Evolutionary conservation across 2,113 vertebrate species (phyloP).

Genomic region (Petroica traversi): DNA sequence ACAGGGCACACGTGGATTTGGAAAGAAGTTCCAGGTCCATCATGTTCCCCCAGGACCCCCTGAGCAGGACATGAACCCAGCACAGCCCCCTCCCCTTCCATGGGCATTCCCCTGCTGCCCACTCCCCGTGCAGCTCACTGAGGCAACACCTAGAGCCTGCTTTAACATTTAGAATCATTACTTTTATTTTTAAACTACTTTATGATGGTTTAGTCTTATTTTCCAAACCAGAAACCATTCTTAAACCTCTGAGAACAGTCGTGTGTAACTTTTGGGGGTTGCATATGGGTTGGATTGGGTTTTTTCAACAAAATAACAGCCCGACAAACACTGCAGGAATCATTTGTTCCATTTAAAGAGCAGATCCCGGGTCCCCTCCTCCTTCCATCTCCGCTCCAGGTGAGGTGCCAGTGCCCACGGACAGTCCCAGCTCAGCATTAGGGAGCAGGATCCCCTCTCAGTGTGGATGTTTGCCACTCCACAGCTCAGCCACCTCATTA

Average conservation of each 20-base stretch:
- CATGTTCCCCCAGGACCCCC: fast-evolving
- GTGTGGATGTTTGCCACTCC: constrained; percentile 59
- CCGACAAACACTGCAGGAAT: background rate
- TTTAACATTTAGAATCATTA: background rate
- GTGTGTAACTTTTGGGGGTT: background rate
- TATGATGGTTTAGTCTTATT: background rate
- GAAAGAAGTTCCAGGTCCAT: background rate
- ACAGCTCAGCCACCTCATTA: constrained; percentile 67
- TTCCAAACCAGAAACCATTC: background rate
- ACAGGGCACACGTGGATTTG: background rate
- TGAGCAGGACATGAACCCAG: background rate
- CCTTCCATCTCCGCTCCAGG: background rate
- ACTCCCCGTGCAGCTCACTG: background rate
- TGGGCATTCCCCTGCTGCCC: background rate
- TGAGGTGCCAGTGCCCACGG: background rate
- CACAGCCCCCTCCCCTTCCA: background rate
- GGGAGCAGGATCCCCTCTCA: constrained; percentile 23
- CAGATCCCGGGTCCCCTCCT: background rate
- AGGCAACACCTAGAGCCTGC: background rate
- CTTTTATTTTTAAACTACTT: background rate
- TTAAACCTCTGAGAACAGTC: background rate
- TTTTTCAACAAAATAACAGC: constrained; percentile 23
- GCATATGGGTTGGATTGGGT: background rate
- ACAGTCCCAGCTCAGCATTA: constrained; percentile 22
- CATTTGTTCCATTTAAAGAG: background rate